Evolutionary conservation across 2,888 invertebrate genomes (phyloP), one percentile per base, ranked within the genome.

Genomic region (Galeopsomyia nigrocyanea): DNA sequence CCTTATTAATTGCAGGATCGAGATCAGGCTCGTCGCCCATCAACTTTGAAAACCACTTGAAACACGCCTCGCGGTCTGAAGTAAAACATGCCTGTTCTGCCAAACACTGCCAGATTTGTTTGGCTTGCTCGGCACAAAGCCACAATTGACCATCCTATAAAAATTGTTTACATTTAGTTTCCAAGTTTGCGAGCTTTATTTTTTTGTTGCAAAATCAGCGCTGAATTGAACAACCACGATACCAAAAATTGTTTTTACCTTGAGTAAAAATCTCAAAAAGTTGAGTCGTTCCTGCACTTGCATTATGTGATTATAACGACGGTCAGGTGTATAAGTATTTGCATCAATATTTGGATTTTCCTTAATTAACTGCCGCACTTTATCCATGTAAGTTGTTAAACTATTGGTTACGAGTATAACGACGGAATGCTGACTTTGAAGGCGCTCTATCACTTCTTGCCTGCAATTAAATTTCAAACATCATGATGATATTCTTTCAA

Each of bases 11-110:
- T 79, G 96, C 96, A 0, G 98, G 98, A 88, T 98, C 98, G 68
- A 98, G 88, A 87, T 98, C 98, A 0, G 98, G 97, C 84, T 98
- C 98, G 80, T 98, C 98, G 19, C 95, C 95, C 96, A 97, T 96
- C 50, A 97, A 88, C 88, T 98, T 98, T 51, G 97, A 96, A 88
- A 98, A 98, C 98, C 98, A 98, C 81, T 96, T 95, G 88, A 98
- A 99, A 87, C 98, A 98, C 47, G 97, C 96, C 87, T 99, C 98
- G 51, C 98, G 91, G 87, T 99, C 98, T 1, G 94, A 92, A 16
- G 93, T 90, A 86, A 97, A 97, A 14, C 97, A 95, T 14, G 97
- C 97, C 82, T 93, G 93, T 85, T 97, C 97, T 2, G 98, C 97
- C 73, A 99, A 89, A 87, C 97, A 97, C 81, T 95, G 93, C 98